Evolutionary conservation across 2,888 invertebrate genomes (phyloP), one percentile per base, ranked within the genome.

Genomic region (Coleophora flavipennella): DNA sequence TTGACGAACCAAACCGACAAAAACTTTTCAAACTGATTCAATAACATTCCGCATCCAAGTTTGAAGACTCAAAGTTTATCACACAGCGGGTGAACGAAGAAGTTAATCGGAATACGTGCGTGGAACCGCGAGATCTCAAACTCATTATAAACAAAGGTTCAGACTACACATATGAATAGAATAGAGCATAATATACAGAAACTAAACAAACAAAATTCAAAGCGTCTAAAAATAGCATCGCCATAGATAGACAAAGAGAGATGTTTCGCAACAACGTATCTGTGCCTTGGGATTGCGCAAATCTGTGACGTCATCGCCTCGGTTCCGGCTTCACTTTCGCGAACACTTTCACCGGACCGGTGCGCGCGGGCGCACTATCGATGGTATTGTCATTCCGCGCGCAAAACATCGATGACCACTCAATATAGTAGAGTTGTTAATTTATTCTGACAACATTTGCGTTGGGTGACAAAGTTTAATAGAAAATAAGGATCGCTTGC

Each of bases 271-370:
- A 80, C 60, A 55, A 51, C 59, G 59, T 60, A 48, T 46, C 39
- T 14, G 20, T 56, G 57, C 55, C 57, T 62, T 54, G 67, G 58
- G 67, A 59, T 83, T 79, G 78, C 79, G 80, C 81, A 80, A 79
- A 78, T 66, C 68, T 45, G 60, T 80, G 83, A 80, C 83, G 83
- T 80, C 77, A 83, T 53, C 58, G 55, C 56, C 53, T 61, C 62
- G 66, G 72, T 81, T 80, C 80, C 81, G 83, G 79, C 70, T 81
- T 83, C 79, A 75, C 85, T 85, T 83, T 84, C 85, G 78, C 80
- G 64, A 69, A 70, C 77, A 84, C 83, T 83, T 83, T 84, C 84
- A 74, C 83, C 76, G 60, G 63, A 48, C 45, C 55, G 57, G 62
- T 57, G 54, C 48, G 45, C 55, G 57, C 46, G 39, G 37, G 49